Evolutionary conservation across 2,888 invertebrate species (phyloP), one percentile per base, ranked within the genome.

Genomic region (Plebejus melissa): DNA sequence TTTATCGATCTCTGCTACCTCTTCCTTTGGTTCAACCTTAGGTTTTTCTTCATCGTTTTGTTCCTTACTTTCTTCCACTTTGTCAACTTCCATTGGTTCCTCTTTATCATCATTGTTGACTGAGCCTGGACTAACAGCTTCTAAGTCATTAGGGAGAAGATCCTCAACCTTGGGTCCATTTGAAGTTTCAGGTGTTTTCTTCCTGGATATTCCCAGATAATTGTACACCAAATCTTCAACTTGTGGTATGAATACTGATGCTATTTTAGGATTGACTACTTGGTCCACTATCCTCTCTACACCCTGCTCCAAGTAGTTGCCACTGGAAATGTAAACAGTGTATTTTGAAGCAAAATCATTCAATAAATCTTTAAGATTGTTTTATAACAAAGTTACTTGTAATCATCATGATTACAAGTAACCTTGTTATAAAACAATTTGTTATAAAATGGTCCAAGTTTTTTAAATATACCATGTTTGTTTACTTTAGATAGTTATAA

Each of bases 201-300:
- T 97, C 80, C 96, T 95, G 76, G 97, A 95, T 74, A 98, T 95
- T 0, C 98, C 98, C 70, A 98, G 90, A 87, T 96, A 97, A 86
- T 96, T 97, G 85, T 98, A 98, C 0, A 98, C 97, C 22, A 98
- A 96, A 82, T 98, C 97, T 88, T 98, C 98, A 9, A 99, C 97
- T 94, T 97, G 96, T 0, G 98, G 97, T 84, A 97, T 96, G 86
- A 98, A 98, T 13, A 97, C 95, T 2, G 97, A 95, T 79, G 96
- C 95, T 7, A 98, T 97, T 94, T 98, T 98, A 0, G 98, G 98
- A 88, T 98, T 98, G 0, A 99, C 98, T 0, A 98, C 98, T 94
- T 99, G 99, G 86, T 98, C 98, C 0, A 99, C 98, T 79, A 99
- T 98, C 80, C 98, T 95, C 87, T 98, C 98, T 2, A 99, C 97